Evolutionary conservation across 23 tunicate species (phyloP).

Genomic region (Trididemnum nubilum): DNA sequence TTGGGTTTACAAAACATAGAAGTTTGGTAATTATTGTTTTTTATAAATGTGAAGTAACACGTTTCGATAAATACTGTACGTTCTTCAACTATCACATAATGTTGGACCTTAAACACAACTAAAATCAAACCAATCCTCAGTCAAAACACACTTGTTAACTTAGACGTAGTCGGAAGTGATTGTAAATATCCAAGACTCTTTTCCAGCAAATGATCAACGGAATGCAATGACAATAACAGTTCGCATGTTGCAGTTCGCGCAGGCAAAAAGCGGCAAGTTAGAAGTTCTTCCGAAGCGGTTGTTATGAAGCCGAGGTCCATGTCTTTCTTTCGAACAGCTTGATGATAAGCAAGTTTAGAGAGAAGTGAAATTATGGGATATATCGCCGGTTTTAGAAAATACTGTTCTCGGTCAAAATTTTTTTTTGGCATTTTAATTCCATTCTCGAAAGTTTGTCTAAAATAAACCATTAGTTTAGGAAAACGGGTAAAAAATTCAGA

Average conservation of each 20-base stretch:
- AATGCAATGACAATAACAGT: background rate
- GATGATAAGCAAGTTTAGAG: conserved; percentile 1
- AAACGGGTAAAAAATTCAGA: conserved; percentile 67
- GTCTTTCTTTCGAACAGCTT: background rate
- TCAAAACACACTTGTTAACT: too few species aligned
- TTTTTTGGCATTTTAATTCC: conserved; percentile 4
- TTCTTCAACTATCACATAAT: too few species aligned
- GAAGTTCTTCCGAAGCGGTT: background rate
- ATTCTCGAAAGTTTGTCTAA: conserved; percentile 2
- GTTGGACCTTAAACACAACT: too few species aligned
- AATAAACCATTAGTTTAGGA: conserved; percentile 36
- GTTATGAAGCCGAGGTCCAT: background rate
- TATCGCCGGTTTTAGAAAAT: background rate
- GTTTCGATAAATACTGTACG: too few species aligned
- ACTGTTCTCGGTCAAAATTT: background rate
- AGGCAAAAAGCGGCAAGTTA: background rate
- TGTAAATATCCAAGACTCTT: too few species aligned
- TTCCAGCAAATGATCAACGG: too few species aligned
- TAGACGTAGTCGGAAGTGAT: too few species aligned
- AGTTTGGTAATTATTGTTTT: too few species aligned
- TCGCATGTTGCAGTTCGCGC: background rate
- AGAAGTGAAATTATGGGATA: conserved; percentile 19
- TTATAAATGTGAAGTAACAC: too few species aligned
- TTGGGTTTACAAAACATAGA: too few species aligned
- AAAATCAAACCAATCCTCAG: too few species aligned